Conservation (phyloP, 1,140 invertebrate genomes). For the Calycopis cecrops region DNA sequence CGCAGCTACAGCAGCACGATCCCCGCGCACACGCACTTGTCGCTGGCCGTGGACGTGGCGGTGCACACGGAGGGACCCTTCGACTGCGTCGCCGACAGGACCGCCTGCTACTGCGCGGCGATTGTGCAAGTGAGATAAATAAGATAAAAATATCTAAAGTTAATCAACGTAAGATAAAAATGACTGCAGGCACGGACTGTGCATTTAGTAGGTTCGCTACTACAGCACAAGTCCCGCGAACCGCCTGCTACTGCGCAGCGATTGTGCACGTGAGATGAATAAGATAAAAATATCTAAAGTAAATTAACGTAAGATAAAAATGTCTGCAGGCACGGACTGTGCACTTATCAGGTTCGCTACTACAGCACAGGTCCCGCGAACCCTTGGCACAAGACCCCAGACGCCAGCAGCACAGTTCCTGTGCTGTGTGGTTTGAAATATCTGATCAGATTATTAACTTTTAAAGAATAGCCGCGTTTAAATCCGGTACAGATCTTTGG, state of each 20-base stretch:
- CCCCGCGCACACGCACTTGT: conserved; percentile 13
- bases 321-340: too few relatives aligned
- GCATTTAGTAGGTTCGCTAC: too few relatives aligned
- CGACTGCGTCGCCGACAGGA: conserved; percentile 41
- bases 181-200: too few relatives aligned
- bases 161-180: background rate
- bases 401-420: too few relatives aligned
- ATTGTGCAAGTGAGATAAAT: conserved; percentile 42
- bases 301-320: background rate
- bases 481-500: too few relatives aligned
- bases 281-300: background rate
- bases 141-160: background rate
- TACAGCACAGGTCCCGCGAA: too few relatives aligned
- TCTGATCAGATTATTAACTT: too few relatives aligned
- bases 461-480: too few relatives aligned
- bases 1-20: conserved; percentile 71
- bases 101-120: conserved; percentile 56
- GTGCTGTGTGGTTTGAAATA: background rate
- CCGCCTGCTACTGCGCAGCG: conserved; percentile 55
- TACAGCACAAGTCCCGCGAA: too few relatives aligned
- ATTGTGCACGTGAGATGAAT: conserved; percentile 42
- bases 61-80: conserved; percentile 53
- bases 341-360: too few relatives aligned
- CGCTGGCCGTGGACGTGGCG: conserved; percentile 38
- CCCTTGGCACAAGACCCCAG: too few relatives aligned